Percentiles rank a stretch among this genome's conserved stretches.
Evolutionary conservation across 2,888 invertebrate species (phyloP).

Genomic region (Spodoptera picta): DNA sequence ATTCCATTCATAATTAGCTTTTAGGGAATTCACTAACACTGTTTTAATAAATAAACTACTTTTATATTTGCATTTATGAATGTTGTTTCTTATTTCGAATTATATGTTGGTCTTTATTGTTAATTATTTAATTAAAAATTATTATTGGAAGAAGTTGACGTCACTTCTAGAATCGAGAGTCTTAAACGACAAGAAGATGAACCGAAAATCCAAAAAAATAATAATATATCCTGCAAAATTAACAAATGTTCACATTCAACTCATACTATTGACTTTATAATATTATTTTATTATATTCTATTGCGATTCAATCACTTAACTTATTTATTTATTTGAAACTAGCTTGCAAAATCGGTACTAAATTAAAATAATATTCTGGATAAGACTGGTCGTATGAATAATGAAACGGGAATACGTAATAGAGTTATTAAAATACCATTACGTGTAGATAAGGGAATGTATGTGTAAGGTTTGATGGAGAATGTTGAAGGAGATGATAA

Average conservation of each 20-base stretch:
- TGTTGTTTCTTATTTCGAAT: no score
- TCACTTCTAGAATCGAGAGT: constrained; percentile 30
- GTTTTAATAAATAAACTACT: no score
- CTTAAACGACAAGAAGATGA: constrained; percentile 3
- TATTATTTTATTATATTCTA: constrained; percentile 24
- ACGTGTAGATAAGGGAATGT: constrained; percentile 53
- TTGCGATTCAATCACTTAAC: constrained; percentile 18
- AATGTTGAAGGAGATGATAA: constrained; percentile 33
- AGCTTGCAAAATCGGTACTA: constrained; percentile 58
- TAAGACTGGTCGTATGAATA: constrained; percentile 72
- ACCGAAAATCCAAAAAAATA: constrained; percentile 23
- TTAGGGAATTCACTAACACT: constrained; percentile 16
- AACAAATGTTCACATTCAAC: constrained; percentile 29
- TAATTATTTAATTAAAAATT: no score
- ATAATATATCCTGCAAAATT: constrained; percentile 27
- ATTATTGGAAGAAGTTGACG: constrained; percentile 20
- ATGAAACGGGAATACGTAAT: constrained; percentile 75
- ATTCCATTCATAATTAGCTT: constrained; percentile 10
- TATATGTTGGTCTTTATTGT: no score
- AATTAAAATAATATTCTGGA: constrained; percentile 62
- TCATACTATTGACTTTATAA: constrained; percentile 21
- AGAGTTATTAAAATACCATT: constrained; percentile 57
- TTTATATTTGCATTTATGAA: no score
- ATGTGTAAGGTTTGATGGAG: constrained; percentile 48
- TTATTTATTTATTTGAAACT: constrained; percentile 50